A percentile compares a stretch with the other conserved stretches of the same genome.
Conservation (phyloP, 2,888 invertebrate species). For the Aproaerema taeniolella region DNA sequence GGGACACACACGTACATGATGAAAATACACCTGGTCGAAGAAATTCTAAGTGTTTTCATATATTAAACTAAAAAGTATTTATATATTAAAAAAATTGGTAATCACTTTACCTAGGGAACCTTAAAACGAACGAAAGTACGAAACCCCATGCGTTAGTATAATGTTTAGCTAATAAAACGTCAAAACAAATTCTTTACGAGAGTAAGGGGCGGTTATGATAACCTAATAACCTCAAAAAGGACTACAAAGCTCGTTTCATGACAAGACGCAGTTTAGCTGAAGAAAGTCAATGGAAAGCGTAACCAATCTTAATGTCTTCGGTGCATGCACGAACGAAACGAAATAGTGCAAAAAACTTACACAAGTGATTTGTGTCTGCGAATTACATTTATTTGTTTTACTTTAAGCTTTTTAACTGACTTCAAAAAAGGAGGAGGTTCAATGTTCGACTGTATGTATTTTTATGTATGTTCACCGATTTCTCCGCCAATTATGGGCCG, state of each 20-base stretch:
- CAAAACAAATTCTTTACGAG: conserved; percentile 35
- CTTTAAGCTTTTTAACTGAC: too few relatives aligned
- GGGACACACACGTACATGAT: too few relatives aligned
- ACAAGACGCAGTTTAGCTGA: conserved; percentile 66
- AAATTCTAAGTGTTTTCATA: too few relatives aligned
- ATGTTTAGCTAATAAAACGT: conserved; percentile 31
- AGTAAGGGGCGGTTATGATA: conserved; percentile 46
- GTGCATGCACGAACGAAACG: conserved; percentile 54
- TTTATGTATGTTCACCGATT: too few relatives aligned
- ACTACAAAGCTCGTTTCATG: conserved; percentile 54
- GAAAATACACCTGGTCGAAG: too few relatives aligned
- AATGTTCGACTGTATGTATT: too few relatives aligned
- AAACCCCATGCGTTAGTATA: conserved; percentile 13
- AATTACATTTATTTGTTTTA: too few relatives aligned
- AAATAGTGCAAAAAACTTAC: conserved; percentile 48
- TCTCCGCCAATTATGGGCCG: too few relatives aligned
- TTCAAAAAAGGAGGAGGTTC: too few relatives aligned
- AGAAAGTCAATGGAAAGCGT: conserved; percentile 68
- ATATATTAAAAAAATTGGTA: background rate
- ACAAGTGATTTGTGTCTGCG: conserved; percentile 46
- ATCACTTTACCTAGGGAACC: too few relatives aligned
- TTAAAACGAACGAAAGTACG: background rate
- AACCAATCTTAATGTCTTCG: conserved; percentile 65
- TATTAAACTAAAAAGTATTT: conserved; percentile 1
- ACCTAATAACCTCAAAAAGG: conserved; percentile 63